phyloP scores from a whole-genome alignment of 2,113 vertebrate species.

The Meleagris gallopavo region DNA sequence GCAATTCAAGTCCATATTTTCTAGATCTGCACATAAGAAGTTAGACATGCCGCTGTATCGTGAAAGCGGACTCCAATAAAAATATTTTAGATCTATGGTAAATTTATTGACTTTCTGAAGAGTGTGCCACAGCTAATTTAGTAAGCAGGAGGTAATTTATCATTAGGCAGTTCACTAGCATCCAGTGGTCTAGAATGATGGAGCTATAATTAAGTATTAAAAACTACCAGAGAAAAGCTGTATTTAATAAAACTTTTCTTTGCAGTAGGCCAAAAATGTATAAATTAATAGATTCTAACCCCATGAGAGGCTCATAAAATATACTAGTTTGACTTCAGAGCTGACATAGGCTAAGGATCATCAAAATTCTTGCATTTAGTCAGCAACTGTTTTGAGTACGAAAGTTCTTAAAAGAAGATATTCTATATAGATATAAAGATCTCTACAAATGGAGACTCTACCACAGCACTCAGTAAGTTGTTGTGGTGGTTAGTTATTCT shows the following conservation, averaged over 20 bases:
- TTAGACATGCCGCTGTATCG: background rate
- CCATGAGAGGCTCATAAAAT: background rate
- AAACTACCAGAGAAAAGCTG: conserved; percentile 17
- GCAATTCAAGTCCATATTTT: background rate
- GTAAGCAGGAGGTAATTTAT: background rate
- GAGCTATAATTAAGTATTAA: conserved; percentile 17
- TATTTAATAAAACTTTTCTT: background rate
- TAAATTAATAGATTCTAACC: background rate
- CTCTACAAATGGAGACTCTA: background rate
- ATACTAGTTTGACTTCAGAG: background rate
- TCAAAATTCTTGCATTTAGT: background rate
- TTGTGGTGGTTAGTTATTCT: background rate
- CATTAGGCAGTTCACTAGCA: background rate
- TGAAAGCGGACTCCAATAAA: background rate
- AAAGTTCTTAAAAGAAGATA: background rate
- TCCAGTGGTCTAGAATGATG: background rate
- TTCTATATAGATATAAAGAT: background rate
- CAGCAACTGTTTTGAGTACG: background rate
- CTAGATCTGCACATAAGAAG: background rate
- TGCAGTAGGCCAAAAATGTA: background rate
- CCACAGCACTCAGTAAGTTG: background rate
- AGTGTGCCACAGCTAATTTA: background rate
- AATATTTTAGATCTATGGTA: background rate
- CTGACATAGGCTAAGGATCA: background rate
- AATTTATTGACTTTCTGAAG: background rate